Conservation (phyloP, 2,888 invertebrate species). For the Temnothorax ravouxi region DNA sequence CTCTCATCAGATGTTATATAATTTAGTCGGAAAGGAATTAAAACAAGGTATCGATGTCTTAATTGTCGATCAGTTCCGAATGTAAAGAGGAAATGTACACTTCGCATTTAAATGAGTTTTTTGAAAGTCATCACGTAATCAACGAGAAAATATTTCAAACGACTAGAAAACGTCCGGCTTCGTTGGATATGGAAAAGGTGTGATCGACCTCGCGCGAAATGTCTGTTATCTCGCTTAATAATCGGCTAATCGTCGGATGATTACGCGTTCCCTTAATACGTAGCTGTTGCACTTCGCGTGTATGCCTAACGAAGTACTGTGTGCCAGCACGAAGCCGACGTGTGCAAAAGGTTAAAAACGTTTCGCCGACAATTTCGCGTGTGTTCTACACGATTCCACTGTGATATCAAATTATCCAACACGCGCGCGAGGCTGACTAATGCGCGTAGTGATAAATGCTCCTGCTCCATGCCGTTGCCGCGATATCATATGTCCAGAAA, state of each 20-base stretch:
- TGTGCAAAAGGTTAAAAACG: constrained; percentile 44
- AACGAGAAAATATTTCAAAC: neutral
- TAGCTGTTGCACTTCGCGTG: constrained; percentile 45
- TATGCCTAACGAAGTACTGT: constrained; percentile 12
- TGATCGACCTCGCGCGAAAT: constrained; percentile 37
- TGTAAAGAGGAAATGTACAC: neutral
- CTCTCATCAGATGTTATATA: neutral
- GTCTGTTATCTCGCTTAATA: constrained; percentile 38
- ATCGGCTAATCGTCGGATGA: constrained; percentile 20
- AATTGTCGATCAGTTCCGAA: neutral
- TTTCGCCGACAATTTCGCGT: constrained; percentile 28
- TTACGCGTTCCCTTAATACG: constrained; percentile 40
- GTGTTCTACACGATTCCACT: constrained; percentile 21
- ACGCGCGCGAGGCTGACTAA: constrained; percentile 53
- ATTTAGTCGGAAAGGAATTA: neutral
- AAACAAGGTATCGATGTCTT: neutral
- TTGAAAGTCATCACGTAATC: neutral
- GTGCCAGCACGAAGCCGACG: constrained; percentile 31
- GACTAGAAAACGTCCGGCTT: neutral
- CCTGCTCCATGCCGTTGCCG: neutral
- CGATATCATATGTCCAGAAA: constrained; percentile 1
- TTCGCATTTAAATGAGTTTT: neutral
- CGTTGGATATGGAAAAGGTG: neutral
- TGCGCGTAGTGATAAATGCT: constrained; percentile 55
- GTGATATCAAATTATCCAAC: constrained; percentile 44